Percentiles rank a stretch among this genome's conserved stretches.
phyloP scores from a whole-genome alignment of 2,797 vertebrate species.

The Falco columbarius region DNA sequence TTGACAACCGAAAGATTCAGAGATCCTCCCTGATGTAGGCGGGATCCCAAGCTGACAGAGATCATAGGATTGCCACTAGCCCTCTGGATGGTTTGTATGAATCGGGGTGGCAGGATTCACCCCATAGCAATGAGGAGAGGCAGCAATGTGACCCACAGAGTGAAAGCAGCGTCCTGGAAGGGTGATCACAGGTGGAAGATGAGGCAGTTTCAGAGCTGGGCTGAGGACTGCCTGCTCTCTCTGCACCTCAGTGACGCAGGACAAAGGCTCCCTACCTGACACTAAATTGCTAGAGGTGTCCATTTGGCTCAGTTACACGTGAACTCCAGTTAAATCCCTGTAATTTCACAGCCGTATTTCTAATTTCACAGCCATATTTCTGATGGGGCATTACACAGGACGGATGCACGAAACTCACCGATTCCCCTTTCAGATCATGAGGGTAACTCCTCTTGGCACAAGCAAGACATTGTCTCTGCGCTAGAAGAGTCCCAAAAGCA shows the following conservation, averaged over 20 bases:
- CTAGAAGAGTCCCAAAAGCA: neutral
- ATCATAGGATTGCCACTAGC: neutral
- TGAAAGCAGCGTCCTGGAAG: neutral
- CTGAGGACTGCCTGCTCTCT: neutral
- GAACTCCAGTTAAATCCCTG: neutral
- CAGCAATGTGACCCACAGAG: neutral
- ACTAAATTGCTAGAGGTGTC: neutral
- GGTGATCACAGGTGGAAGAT: neutral
- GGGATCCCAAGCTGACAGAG: neutral
- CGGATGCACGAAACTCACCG: accelerated
- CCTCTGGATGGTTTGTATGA: neutral
- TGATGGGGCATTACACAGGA: accelerated
- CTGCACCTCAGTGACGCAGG: neutral
- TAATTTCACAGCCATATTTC: neutral
- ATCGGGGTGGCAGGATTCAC: neutral
- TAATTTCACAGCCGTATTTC: neutral
- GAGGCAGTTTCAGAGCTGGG: neutral
- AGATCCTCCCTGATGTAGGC: neutral
- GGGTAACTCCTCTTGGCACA: neutral
- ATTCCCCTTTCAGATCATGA: neutral
- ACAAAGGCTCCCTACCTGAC: neutral
- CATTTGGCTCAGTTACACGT: neutral
- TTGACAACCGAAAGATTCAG: neutral
- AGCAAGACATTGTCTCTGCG: neutral
- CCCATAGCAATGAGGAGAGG: neutral